Evolutionary conservation across 92 coral and sea anemone species (phyloP).

Genomic region (Isaurus tuberculatus): DNA sequence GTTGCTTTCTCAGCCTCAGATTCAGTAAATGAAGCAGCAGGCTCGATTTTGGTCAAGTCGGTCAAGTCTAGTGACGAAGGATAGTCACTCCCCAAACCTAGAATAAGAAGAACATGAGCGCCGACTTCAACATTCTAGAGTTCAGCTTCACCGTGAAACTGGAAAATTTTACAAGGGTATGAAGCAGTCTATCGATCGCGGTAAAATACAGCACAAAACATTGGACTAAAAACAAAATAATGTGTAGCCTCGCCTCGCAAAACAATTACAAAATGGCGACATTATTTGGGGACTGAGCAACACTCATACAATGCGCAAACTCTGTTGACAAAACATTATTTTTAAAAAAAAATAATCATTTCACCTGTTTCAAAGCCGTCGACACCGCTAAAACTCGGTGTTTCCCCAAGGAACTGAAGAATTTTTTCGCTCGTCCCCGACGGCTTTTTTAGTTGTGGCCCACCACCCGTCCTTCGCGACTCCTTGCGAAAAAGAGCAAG

Average conservation of each 20-base stretch:
- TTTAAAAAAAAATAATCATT: neutral
- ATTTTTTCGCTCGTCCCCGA: slow-evolving; percentile 33
- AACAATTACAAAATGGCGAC: slow-evolving; percentile 6
- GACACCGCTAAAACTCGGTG: slow-evolving; percentile 41
- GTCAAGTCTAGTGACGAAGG: neutral
- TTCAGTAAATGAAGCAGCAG: slow-evolving; percentile 6
- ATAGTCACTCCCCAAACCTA: neutral
- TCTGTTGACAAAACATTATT: neutral
- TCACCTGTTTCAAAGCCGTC: slow-evolving; percentile 37
- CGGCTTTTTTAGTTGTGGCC: slow-evolving; percentile 24
- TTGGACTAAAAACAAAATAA: neutral
- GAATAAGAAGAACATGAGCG: slow-evolving; percentile 1
- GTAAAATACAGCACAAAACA: neutral
- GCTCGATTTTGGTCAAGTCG: neutral
- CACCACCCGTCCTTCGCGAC: neutral
- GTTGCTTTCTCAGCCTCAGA: neutral
- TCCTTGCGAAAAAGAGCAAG: neutral
- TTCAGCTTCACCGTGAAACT: neutral
- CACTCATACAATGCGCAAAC: slow-evolving; percentile 3
- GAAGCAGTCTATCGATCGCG: neutral
- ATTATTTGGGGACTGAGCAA: neutral
- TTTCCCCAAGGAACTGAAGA: slow-evolving; percentile 29
- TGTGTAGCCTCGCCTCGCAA: slow-evolving; percentile 1
- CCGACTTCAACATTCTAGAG: neutral
- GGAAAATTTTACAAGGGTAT: neutral